A percentile compares a stretch with the other conserved stretches of the same genome.
Evolutionary conservation across 2,797 vertebrate species (phyloP).

Genomic region (Eleutherodactylus coqui): DNA sequence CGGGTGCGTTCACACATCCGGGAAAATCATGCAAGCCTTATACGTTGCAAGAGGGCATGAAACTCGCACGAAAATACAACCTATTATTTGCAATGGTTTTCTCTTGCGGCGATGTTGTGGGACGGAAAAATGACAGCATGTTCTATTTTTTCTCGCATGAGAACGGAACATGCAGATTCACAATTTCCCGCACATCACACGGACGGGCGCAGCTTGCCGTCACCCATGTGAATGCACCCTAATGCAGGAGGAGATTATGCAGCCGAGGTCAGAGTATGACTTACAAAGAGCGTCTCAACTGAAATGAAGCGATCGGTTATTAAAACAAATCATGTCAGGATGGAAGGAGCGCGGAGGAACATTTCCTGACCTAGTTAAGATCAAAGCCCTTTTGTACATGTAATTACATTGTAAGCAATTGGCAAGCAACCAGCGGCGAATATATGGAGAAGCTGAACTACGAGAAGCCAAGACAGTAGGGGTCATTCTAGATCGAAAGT

Average conservation of each 20-base stretch:
- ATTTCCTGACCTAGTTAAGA: slow-evolving; percentile 26
- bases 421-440: slow-evolving; percentile 5
- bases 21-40: too few relatives aligned
- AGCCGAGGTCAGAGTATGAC: background rate
- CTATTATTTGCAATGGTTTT: too few relatives aligned
- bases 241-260: background rate
- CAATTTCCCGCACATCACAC: too few relatives aligned
- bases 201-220: too few relatives aligned
- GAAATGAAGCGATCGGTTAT: slow-evolving; percentile 1
- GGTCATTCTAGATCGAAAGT: slow-evolving; percentile 18
- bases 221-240: background rate
- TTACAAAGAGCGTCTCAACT: slow-evolving; percentile 5
- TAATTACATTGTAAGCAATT: slow-evolving; percentile 38
- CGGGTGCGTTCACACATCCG: too few relatives aligned
- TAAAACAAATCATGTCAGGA: slow-evolving; percentile 1
- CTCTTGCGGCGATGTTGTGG: too few relatives aligned
- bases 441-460: slow-evolving; percentile 23
- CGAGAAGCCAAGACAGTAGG: slow-evolving; percentile 4
- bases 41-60: too few relatives aligned
- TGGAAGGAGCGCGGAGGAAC: slow-evolving; percentile 17
- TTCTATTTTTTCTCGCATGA: too few relatives aligned
- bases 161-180: too few relatives aligned
- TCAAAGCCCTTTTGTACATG: slow-evolving; percentile 24
- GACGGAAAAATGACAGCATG: too few relatives aligned
- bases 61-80: too few relatives aligned